These are phyloP conservation scores for Orycteropus afer DNA, from an alignment of 2,113 vertebrate genomes.

Conservation along the genomic window DNA sequence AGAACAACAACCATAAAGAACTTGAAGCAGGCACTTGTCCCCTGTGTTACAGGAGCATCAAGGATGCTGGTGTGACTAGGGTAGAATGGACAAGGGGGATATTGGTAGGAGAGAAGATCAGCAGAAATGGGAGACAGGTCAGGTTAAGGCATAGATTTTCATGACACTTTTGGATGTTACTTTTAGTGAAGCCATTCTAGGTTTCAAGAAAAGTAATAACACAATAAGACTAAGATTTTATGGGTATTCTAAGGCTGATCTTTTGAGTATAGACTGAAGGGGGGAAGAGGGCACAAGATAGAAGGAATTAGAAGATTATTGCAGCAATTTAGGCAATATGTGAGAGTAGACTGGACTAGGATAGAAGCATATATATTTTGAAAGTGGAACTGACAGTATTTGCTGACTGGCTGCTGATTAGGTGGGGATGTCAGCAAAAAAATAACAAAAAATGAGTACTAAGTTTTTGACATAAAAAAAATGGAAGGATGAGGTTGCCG, in stretches of 20 bases:
- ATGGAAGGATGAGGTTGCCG: not conserved
- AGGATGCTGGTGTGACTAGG: not conserved
- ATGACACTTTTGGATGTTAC: not conserved
- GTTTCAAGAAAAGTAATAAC: not conserved
- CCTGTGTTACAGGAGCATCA: not conserved
- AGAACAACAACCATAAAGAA: not conserved
- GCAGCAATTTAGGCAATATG: not conserved
- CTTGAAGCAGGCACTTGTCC: not conserved
- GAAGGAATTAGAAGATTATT: not conserved
- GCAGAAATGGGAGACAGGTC: not conserved
- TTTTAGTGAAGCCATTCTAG: not conserved
- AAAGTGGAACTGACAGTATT: not conserved
- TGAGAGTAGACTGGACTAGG: not conserved
- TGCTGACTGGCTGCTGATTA: not conserved
- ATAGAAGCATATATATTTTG: not conserved
- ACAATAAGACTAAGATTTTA: not conserved
- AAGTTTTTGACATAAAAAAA: not conserved
- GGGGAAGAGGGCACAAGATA: not conserved
- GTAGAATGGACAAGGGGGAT: accelerated
- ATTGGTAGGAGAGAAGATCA: not conserved
- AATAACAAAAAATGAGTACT: not conserved
- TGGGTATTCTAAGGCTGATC: not conserved
- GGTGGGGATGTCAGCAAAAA: not conserved
- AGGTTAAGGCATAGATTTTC: not conserved
- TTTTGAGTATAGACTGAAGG: not conserved